Conservation (phyloP, 2,113 vertebrate genomes). For the Spheniscus mendiculus region DNA sequence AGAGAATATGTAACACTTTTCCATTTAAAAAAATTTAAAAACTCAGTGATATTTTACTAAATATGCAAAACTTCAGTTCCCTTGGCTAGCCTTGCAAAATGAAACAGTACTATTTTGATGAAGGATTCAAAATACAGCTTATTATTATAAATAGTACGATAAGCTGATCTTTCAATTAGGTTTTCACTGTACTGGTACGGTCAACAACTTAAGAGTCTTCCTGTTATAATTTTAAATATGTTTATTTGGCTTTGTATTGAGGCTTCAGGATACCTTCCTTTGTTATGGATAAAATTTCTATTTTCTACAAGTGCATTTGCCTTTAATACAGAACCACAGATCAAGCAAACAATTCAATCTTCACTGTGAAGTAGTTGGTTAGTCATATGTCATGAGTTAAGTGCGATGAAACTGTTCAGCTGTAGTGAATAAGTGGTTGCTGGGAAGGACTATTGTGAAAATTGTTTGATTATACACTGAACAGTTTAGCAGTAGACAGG, state of each 20-base stretch:
- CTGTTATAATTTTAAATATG: neutral
- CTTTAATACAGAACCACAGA: neutral
- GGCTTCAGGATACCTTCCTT: neutral
- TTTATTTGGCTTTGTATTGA: neutral
- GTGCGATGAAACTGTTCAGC: neutral
- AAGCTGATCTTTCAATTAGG: neutral
- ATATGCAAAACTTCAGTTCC: neutral
- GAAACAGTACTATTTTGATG: neutral
- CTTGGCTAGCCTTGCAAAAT: neutral
- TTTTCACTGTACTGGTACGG: neutral
- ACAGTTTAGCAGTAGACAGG: neutral
- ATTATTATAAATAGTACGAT: neutral
- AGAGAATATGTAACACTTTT: neutral
- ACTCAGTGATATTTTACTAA: neutral
- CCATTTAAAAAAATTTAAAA: neutral
- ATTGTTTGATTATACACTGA: neutral
- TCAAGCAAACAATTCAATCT: neutral
- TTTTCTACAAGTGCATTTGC: neutral
- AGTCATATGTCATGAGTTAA: neutral
- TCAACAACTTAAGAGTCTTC: neutral
- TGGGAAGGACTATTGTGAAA: neutral
- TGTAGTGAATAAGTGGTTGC: neutral
- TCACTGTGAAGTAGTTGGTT: neutral
- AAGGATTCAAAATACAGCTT: neutral
- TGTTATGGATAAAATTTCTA: neutral